These are phyloP conservation scores for Myanophis thanlyinensis DNA, from an alignment of 2,113 vertebrate species.

Conservation along the genomic window DNA sequence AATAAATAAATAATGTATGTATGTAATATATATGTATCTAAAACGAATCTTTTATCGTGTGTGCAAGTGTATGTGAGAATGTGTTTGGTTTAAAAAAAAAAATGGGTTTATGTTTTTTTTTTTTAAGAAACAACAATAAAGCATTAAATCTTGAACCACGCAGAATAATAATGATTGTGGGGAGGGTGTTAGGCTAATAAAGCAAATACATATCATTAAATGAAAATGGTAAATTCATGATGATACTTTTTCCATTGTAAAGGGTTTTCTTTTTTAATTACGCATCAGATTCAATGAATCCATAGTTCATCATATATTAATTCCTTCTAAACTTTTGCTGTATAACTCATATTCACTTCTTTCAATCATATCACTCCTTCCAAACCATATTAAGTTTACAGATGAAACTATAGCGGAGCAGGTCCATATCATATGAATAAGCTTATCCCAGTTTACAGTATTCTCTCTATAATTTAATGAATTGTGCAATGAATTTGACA, in stretches of 20 bases:
- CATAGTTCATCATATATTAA: neutral
- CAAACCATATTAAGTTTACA: neutral
- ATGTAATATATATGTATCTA: no score
- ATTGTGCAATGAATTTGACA: neutral
- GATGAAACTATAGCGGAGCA: neutral
- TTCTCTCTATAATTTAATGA: no score
- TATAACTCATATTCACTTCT: neutral
- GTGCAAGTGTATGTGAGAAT: neutral
- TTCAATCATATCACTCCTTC: neutral
- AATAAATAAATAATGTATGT: no score
- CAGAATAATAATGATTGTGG: neutral
- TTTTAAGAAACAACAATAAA: neutral
- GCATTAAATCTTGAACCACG: neutral
- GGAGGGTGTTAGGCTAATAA: neutral
- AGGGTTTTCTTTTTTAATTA: neutral
- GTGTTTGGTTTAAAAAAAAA: no score
- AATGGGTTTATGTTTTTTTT: no score
- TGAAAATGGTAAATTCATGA: neutral
- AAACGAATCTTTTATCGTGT: neutral
- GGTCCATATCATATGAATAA: neutral
- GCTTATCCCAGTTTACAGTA: neutral
- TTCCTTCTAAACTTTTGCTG: neutral
- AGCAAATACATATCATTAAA: neutral
- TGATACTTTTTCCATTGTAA: neutral
- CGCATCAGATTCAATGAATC: neutral